A percentile compares a stretch with the other conserved stretches of the same genome.
Evolutionary conservation across 2,113 vertebrate genomes (phyloP).

Genomic region (Perca schrenkii): DNA sequence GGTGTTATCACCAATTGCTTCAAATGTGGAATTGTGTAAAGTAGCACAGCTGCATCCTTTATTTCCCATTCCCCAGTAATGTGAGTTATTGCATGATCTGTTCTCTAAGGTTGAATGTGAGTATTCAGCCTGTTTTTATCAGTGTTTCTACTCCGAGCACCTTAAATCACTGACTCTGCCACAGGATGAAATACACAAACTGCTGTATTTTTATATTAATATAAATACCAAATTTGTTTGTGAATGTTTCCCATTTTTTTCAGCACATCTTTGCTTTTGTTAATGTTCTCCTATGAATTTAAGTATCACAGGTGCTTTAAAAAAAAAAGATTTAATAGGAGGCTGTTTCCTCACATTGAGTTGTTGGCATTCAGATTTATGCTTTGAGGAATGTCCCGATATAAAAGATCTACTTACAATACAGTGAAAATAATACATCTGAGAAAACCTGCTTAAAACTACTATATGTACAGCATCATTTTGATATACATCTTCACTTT

Average conservation of each 20-base stretch:
- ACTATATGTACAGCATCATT: not conserved
- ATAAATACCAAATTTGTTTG: conserved; percentile 30
- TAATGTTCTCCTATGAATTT: not conserved
- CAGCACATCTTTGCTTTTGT: conserved; percentile 22
- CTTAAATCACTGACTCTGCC: conserved; percentile 48
- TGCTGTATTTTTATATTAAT: conserved; percentile 51
- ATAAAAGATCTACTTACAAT: not conserved
- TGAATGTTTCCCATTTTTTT: conserved; percentile 30
- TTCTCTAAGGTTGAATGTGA: conserved; percentile 88
- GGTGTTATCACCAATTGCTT: conserved; percentile 96
- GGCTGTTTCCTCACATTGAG: not conserved
- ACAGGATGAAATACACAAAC: conserved; percentile 48
- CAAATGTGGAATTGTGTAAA: conserved; percentile 97
- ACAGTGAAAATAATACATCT: not conserved
- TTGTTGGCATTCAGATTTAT: not conserved
- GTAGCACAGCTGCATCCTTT: conserved; percentile 92
- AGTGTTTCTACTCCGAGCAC: conserved; percentile 39
- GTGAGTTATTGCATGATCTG: conserved; percentile 93
- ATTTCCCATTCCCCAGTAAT: conserved; percentile 91
- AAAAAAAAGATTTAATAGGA: not conserved
- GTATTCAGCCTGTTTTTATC: conserved; percentile 87
- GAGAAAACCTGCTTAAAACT: not conserved
- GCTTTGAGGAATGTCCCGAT: not conserved
- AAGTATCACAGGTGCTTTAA: too few relatives aligned
- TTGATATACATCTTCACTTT: conserved; percentile 37